These are phyloP conservation scores for Dasyornis broadbenti DNA, from an alignment of 2,113 vertebrate genomes.

Conservation along the genomic window DNA sequence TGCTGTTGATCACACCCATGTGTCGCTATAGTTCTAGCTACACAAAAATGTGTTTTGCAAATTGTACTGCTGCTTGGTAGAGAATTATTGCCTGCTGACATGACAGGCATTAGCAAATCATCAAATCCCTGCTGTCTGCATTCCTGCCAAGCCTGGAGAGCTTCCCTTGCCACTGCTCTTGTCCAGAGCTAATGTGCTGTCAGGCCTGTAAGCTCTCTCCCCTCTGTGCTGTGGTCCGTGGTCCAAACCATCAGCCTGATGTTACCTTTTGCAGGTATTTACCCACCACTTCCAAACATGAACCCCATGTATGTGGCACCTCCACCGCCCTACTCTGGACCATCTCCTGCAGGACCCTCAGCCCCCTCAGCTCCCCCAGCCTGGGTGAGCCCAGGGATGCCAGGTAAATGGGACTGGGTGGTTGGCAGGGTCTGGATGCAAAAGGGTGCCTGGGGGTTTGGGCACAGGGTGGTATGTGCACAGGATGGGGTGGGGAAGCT, in stretches of 20 bases:
- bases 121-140: not conserved
- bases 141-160: not conserved
- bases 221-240: not conserved
- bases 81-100: not conserved
- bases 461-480: not conserved
- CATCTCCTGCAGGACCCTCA: slow-evolving; percentile 34
- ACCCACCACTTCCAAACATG: slow-evolving; percentile 70
- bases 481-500: not conserved
- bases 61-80: not conserved
- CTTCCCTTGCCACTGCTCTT: not conserved
- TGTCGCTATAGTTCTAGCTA: not conserved
- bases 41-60: not conserved
- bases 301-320: slow-evolving; percentile 75
- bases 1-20: not conserved
- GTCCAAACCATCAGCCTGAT: not conserved
- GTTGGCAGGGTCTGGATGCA: not conserved
- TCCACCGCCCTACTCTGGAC: slow-evolving; percentile 82
- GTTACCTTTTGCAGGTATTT: slow-evolving; percentile 70
- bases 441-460: not conserved
- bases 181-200: not conserved
- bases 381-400: slow-evolving; percentile 12
- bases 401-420: slow-evolving; percentile 44
- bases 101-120: not conserved
- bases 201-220: not conserved
- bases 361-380: slow-evolving; percentile 2